These are phyloP conservation scores for Grapholita molesta DNA, from an alignment of 1,140 invertebrate genomes.

Conservation along the genomic window DNA sequence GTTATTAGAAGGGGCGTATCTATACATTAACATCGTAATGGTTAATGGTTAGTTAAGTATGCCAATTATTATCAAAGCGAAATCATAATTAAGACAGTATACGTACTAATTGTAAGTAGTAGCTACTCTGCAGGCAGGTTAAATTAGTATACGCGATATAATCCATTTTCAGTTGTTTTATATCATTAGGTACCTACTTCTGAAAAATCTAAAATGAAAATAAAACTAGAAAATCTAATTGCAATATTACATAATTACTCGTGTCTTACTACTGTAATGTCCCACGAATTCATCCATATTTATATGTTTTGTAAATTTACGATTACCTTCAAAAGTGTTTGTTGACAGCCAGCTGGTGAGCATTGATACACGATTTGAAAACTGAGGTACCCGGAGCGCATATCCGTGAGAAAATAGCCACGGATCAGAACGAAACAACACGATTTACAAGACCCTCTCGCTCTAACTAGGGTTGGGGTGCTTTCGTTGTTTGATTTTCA, in stretches of 20 bases:
- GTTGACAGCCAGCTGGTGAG: not conserved
- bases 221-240: no score
- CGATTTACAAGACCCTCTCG: not conserved
- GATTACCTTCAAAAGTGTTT: not conserved
- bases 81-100: no score
- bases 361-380: not conserved
- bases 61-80: no score
- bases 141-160: no score
- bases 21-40: no score
- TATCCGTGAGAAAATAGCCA: not conserved
- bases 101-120: no score
- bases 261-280: no score
- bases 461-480: not conserved
- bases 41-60: not conserved
- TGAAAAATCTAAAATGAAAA: no score
- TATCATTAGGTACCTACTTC: no score
- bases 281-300: not conserved
- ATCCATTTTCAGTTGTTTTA: no score
- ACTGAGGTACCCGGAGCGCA: slow-evolving; percentile 1
- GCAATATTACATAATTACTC: no score
- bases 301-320: not conserved
- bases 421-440: not conserved
- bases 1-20: not conserved
- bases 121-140: no score
- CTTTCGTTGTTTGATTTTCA: not conserved